Base-by-base conservation (phyloP, 1,140 invertebrate species). In the Acarapis woodi region DNA sequence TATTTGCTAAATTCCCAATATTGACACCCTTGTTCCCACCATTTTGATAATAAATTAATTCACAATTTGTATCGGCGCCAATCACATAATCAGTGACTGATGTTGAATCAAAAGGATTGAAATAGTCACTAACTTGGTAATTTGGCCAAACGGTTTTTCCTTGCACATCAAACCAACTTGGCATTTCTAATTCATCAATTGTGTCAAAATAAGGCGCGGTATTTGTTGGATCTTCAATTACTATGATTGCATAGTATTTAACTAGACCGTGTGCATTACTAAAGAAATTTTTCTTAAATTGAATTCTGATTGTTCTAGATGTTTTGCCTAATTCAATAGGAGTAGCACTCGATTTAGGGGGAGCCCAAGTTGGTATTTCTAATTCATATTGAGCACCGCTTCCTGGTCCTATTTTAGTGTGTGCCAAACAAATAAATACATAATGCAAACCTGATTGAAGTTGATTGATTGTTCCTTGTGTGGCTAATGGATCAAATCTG, bases 101-200 rank as follows among this genome's bases (percentile, higher is more conserved):
- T 35, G 65, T 64, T 50, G 73, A 70, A 46, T 68, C 69, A 55
- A 87, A 87, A 14, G 79, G 79, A 60, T 73, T 73, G 55, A 76
- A 85, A 1, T 76, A 75, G 48, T 83, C 78, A 53, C 71, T 47
- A 45, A 70, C 71, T 64, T 87, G 79, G 60, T 83, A 87, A 2
- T 79, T 76, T 26, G 79, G 73, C 79, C 79, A 87, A 10, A 73
- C 59, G 28, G 68, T 68, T 49, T 78, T 79, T 5, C 69, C 65
- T 50, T 85, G 79, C n/a, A 87, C 80, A 48, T 87, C 79, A 42
- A 67, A 64, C 83, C 83, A 90, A 46, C 73, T 73, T 2, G 75
- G 77, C 66, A 88, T 73, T 45, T 75, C 71, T n/a, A n/a, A n/a
- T n/a, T n/a, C n/a, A n/a, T n/a, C n/a, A n/a, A n/a, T n/a, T n/a